phyloP scores from a whole-genome alignment of 2,113 vertebrate genomes.

The Brachypodius melanocephalos region DNA sequence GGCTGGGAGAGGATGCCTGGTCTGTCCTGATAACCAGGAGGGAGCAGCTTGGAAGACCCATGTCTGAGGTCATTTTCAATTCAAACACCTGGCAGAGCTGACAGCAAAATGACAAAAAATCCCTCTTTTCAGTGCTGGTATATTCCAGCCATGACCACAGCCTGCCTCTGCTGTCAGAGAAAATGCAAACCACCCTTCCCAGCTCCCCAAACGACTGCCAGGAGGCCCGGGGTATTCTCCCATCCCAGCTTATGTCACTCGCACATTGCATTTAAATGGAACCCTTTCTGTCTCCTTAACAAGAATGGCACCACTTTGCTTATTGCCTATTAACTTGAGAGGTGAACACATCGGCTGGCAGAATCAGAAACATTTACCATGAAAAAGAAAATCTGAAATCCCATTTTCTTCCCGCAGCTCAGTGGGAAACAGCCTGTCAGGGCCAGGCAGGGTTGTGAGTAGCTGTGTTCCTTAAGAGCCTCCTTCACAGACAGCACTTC shows the following conservation, averaged over 20 bases:
- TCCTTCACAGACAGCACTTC: not conserved
- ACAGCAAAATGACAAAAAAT: not conserved
- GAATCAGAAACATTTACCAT: conserved; percentile 61
- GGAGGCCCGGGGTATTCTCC: not conserved
- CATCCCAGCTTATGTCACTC: not conserved
- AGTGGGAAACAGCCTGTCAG: conserved; percentile 30
- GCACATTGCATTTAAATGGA: not conserved
- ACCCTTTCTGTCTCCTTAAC: conserved; percentile 33
- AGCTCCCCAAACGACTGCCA: not conserved
- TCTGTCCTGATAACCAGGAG: not conserved
- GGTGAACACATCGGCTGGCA: conserved; percentile 31
- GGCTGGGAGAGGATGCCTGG: not conserved
- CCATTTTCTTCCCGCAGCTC: conserved; percentile 8
- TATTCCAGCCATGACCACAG: not conserved
- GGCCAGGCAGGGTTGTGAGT: not conserved
- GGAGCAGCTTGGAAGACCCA: not conserved
- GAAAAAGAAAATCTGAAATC: conserved; percentile 52
- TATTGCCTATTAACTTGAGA: conserved; percentile 63
- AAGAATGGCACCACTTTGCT: conserved; percentile 21
- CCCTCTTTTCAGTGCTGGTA: not conserved
- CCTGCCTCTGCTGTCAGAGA: not conserved
- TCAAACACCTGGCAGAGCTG: not conserved
- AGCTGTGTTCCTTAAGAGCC: not conserved
- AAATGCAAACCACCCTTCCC: not conserved
- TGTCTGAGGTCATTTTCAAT: not conserved